A percentile compares a stretch with the other conserved stretches of the same genome.
phyloP scores from a whole-genome alignment of 2,888 invertebrate species.

The Boloria selene region DNA sequence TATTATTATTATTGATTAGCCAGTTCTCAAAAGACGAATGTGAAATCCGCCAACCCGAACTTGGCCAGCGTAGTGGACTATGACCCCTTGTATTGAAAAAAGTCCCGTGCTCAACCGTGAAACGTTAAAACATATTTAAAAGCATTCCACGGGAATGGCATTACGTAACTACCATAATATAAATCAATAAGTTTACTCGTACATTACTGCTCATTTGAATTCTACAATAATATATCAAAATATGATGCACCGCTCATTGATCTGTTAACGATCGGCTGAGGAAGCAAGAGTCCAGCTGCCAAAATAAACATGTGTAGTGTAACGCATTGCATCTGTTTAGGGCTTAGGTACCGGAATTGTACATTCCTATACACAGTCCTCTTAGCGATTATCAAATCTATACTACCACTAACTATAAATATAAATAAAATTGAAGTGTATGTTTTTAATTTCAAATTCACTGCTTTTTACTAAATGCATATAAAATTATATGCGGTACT shows the following conservation, averaged over 20 bases:
- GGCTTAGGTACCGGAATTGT: not conserved
- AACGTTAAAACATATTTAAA: too few species aligned
- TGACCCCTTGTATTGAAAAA: too few species aligned
- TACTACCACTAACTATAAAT: too few species aligned
- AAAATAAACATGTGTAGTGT: constrained; percentile 57
- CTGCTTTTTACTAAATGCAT: too few species aligned
- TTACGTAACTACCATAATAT: not conserved
- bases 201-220: constrained; percentile 19
- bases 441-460: too few species aligned
- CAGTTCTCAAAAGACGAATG: too few species aligned
- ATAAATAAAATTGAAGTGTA: too few species aligned
- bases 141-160: not conserved
- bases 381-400: not conserved
- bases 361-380: not conserved
- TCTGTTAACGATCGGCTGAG: constrained; percentile 27
- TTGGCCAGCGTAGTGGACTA: too few species aligned
- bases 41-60: too few species aligned
- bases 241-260: constrained; percentile 25
- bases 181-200: not conserved
- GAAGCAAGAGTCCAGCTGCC: constrained; percentile 56
- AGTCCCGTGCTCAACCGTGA: too few species aligned
- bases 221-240: constrained; percentile 5
- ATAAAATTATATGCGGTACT: too few species aligned
- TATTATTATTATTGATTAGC: too few species aligned
- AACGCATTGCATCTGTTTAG: constrained; percentile 15